phyloP scores from a whole-genome alignment of 2,113 vertebrate genomes.

The Syngnathus typhle region DNA sequence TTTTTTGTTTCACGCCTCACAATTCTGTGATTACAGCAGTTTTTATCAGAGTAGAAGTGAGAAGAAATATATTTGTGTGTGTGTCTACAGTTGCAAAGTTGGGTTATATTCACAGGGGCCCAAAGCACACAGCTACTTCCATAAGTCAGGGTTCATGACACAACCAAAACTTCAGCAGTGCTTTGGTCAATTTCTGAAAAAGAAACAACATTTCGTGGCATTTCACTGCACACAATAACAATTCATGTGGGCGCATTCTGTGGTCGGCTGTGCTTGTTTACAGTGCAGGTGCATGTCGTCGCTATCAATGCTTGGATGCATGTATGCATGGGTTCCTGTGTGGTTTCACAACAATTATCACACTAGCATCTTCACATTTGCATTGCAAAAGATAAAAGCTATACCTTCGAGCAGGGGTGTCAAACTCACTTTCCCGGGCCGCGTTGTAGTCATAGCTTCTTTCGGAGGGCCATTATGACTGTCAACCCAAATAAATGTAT shows the following conservation, averaged over 20 bases:
- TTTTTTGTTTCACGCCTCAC: background rate
- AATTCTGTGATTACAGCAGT: background rate
- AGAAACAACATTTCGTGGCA: background rate
- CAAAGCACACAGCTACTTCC: constrained; percentile 24
- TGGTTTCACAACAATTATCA: constrained; percentile 36
- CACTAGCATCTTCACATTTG: constrained; percentile 28
- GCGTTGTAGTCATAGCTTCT: too few species aligned
- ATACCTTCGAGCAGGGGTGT: too few species aligned
- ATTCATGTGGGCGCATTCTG: background rate
- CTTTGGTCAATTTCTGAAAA: constrained; percentile 1
- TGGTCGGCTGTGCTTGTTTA: constrained; percentile 20
- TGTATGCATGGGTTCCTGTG: constrained; percentile 35
- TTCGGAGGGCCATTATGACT: too few species aligned
- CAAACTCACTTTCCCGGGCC: too few species aligned
- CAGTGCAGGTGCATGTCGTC: background rate
- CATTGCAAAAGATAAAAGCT: constrained; percentile 5
- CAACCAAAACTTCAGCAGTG: constrained; percentile 1
- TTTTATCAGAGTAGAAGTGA: background rate
- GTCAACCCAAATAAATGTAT: too few species aligned
- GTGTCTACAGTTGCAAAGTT: background rate
- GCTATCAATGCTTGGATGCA: background rate
- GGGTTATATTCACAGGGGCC: constrained; percentile 18
- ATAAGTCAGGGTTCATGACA: constrained; percentile 2
- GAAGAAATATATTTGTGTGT: background rate
- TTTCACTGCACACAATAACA: background rate